Evolutionary conservation across 2,113 vertebrate genomes (phyloP).

Genomic region (Pollimyrus isidori): DNA sequence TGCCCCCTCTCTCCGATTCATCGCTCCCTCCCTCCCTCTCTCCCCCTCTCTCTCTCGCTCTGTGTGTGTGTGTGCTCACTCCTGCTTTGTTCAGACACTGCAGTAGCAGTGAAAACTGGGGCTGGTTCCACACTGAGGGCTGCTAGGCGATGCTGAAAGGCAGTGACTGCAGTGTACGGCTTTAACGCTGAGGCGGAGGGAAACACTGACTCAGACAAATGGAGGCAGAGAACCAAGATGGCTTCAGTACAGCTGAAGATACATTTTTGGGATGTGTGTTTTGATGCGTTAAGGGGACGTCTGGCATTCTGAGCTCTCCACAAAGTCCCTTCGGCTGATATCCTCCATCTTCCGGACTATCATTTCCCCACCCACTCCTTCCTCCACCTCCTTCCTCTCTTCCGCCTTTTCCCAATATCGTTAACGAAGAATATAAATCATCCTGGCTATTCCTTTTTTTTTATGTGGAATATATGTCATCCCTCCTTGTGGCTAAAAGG

Average conservation of each 20-base stretch:
- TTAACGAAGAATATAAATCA: constrained; percentile 37
- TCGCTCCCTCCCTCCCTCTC: not conserved
- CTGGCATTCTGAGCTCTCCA: not conserved
- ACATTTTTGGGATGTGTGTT: not conserved
- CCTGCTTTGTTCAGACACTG: constrained; percentile 35
- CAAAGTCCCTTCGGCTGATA: not conserved
- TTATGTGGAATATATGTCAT: constrained; percentile 21
- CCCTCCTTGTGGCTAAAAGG: not conserved
- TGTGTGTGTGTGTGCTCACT: not conserved
- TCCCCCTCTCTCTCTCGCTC: not conserved
- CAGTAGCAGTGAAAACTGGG: constrained; percentile 33
- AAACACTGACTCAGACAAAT: constrained; percentile 5
- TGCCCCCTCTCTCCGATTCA: constrained; percentile 12
- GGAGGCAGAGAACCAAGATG: constrained; percentile 28
- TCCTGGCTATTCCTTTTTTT: constrained; percentile 21
- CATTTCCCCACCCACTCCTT: constrained; percentile 4
- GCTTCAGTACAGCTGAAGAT: constrained; percentile 15
- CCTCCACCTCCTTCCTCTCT: not conserved
- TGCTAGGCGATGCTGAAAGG: constrained; percentile 2
- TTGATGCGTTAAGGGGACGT: not conserved
- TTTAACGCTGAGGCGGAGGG: not conserved
- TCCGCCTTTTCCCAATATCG: constrained; percentile 23
- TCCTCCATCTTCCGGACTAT: constrained; percentile 1
- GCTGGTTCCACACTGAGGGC: not conserved
- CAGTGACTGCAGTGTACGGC: constrained; percentile 22